Conservation (phyloP, 2,113 vertebrate species). For the Euleptes europaea region DNA sequence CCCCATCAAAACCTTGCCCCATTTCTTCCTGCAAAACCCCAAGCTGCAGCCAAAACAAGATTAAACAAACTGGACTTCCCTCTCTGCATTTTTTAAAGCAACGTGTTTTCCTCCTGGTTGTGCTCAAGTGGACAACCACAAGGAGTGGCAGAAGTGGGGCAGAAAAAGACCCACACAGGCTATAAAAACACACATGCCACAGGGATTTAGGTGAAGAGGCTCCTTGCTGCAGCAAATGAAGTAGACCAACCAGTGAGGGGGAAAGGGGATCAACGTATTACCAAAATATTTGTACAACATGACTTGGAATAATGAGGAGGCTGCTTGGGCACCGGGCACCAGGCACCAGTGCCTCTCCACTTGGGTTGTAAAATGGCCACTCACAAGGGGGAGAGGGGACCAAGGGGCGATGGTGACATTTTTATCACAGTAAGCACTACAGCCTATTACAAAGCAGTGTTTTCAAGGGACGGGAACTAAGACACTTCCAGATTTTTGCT, state of each 20-base stretch:
- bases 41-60: background rate
- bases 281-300: slow-evolving; percentile 99
- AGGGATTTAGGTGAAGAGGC: slow-evolving; percentile 87
- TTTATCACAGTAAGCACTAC: no score
- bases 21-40: background rate
- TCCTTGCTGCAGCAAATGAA: slow-evolving; percentile 80
- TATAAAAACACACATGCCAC: slow-evolving; percentile 79
- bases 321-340: slow-evolving; percentile 82
- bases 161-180: no score
- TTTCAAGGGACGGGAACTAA: no score
- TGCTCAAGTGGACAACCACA: slow-evolving; percentile 64
- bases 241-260: slow-evolving; percentile 86
- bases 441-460: no score
- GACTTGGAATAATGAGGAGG: slow-evolving; percentile 97
- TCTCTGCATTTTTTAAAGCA: slow-evolving; percentile 64
- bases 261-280: slow-evolving; percentile 97
- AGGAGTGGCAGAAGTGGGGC: background rate
- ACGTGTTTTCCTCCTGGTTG: no score
- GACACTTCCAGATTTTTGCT: no score
- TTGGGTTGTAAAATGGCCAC: no score
- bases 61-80: slow-evolving; percentile 9
- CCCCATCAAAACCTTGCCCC: background rate
- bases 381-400: no score
- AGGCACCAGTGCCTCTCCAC: no score
- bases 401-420: no score